phyloP scores from a whole-genome alignment of 2,888 invertebrate species.

The Seira musarum region DNA sequence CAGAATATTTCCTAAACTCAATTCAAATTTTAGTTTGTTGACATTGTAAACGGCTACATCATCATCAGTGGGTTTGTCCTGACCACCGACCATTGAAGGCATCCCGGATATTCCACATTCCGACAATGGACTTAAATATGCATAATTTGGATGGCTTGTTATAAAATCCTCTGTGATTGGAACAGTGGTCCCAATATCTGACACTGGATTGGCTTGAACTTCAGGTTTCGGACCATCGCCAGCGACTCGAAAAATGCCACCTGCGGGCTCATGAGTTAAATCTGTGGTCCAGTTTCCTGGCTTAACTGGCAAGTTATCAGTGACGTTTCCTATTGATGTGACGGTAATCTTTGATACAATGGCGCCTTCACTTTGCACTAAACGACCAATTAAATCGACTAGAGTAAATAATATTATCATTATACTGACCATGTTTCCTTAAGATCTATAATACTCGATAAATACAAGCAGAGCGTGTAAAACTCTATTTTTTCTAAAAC shows the following conservation, averaged over 20 bases:
- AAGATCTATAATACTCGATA: no score
- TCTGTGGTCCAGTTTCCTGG: conserved; percentile 10
- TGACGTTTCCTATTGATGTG: not conserved
- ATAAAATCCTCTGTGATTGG: conserved; percentile 20
- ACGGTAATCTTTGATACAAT: not conserved
- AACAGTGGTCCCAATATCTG: conserved; percentile 10
- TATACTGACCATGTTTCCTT: not conserved
- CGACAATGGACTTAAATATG: not conserved
- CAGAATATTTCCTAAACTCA: not conserved
- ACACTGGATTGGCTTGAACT: conserved; percentile 1
- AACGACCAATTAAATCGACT: not conserved
- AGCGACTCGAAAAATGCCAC: conserved; percentile 29
- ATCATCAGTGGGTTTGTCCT: not conserved
- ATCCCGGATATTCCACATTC: conserved; percentile 28
- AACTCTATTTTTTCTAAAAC: no score
- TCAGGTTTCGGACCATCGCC: conserved; percentile 29
- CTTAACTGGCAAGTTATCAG: not conserved
- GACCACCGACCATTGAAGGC: not conserved
- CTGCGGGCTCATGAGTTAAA: not conserved
- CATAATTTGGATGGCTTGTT: conserved; percentile 30
- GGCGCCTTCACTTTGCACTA: not conserved
- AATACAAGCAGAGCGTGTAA: no score
- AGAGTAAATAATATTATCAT: not conserved
- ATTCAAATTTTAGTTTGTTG: not conserved
- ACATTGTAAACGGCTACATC: not conserved